Percentiles rank a stretch among this genome's conserved stretches.
These are phyloP conservation scores for Camponotus pennsylvanicus DNA, from an alignment of 1,140 invertebrate species.

Conservation along the genomic window DNA sequence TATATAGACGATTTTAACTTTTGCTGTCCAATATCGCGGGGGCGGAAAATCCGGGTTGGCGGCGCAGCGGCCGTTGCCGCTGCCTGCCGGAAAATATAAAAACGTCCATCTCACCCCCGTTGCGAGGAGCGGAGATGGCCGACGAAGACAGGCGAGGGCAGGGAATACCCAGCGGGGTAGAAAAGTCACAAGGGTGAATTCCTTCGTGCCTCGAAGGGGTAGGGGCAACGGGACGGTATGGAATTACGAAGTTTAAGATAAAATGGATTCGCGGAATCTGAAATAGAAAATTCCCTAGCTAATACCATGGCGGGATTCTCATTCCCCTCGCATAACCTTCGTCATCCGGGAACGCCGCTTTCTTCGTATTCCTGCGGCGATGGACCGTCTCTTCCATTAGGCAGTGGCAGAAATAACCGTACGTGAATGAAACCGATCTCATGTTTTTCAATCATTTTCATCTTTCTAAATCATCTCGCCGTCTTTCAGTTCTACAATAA, in stretches of 20 bases:
- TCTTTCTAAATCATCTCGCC: neutral
- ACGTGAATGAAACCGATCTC: constrained; percentile 70
- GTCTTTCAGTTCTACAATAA: neutral
- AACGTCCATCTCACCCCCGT: constrained; percentile 29
- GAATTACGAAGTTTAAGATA: constrained; percentile 79
- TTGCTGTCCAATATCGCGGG: constrained; percentile 57
- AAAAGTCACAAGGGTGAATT: constrained; percentile 73
- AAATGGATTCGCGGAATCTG: constrained; percentile 79
- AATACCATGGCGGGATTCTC: constrained; percentile 74
- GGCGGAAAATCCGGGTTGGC: constrained; percentile 55
- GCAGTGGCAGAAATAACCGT: constrained; percentile 38
- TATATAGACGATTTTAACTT: constrained; percentile 54
- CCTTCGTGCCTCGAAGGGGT: constrained; percentile 56
- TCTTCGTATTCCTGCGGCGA: constrained; percentile 64
- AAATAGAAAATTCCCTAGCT: constrained; percentile 80
- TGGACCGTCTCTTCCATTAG: neutral
- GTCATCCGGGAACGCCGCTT: constrained; percentile 70
- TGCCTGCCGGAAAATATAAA: constrained; percentile 45
- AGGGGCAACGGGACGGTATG: constrained; percentile 58
- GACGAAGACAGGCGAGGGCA: constrained; percentile 40
- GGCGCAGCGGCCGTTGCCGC: neutral
- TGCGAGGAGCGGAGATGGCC: constrained; percentile 24
- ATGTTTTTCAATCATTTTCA: constrained; percentile 52
- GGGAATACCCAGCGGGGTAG: constrained; percentile 64
- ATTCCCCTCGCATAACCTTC: constrained; percentile 72